These are phyloP conservation scores for Latrodectus hesperus DNA, from an alignment of 2,888 invertebrate species.

Conservation along the genomic window DNA sequence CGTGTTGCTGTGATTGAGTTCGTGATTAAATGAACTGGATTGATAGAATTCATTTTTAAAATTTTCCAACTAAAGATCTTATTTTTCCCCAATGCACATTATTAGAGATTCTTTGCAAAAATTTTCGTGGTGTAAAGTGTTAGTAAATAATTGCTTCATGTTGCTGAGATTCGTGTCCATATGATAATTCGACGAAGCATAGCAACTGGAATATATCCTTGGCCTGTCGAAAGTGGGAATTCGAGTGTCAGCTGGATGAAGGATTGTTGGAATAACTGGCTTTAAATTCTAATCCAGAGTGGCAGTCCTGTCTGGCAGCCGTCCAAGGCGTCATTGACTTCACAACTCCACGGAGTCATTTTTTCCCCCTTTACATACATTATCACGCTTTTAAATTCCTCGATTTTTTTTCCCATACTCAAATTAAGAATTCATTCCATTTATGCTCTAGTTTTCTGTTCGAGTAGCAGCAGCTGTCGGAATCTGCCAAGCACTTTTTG, in stretches of 20 bases:
- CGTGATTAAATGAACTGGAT: too few species aligned
- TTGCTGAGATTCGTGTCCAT: too few species aligned
- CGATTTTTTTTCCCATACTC: too few species aligned
- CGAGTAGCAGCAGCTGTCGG: background rate
- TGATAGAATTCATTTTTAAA: too few species aligned
- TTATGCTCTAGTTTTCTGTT: background rate
- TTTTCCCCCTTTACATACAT: background rate
- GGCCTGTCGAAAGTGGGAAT: background rate
- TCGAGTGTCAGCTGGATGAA: background rate
- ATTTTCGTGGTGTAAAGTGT: too few species aligned
- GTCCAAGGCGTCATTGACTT: background rate
- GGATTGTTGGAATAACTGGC: background rate
- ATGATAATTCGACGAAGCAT: background rate
- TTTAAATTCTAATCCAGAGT: background rate
- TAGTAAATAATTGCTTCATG: too few species aligned
- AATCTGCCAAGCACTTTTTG: background rate
- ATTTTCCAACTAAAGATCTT: too few species aligned
- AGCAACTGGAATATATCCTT: background rate
- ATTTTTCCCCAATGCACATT: too few species aligned
- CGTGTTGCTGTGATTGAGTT: too few species aligned
- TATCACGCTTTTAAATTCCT: background rate
- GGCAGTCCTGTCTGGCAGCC: background rate
- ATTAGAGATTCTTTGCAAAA: too few species aligned
- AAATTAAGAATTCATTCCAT: background rate
- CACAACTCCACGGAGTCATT: background rate